Base-by-base conservation (phyloP, 1,140 invertebrate genomes). In the Andricus grossulariae region DNA sequence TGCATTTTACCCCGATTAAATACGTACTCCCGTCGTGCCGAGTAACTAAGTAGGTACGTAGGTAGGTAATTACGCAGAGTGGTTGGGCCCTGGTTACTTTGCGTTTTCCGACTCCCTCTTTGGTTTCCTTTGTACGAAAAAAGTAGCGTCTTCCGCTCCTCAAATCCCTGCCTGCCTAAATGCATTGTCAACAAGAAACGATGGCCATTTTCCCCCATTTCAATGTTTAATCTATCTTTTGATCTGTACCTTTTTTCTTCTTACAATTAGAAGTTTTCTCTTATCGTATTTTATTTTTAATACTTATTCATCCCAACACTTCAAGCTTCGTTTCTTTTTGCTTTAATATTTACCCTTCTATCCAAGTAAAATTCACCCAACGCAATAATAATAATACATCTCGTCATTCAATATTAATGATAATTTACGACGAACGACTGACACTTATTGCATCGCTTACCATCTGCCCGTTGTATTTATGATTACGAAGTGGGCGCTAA, bases 1-100 rank as follows among this genome's bases (percentile, higher is more conserved):
- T 85, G 83, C 84, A 84, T 80, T 85, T 85, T 85, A 84, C 77
- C 80, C 81, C 84, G 84, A 85, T 85, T 85, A 85, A 85, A 85
- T 85, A 83, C 25, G 77, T 83, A 84, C 81, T 82, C 81, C 79
- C 83, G 81, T 72, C 51, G 10, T 32, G 21, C 73, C 78, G 60
- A 76, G 78, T 80, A 81, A 82, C 73, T 85, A 66, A 66, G 60
- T 66, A 39, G 32, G 32, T 66, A 66, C 21, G 60, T 66, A 39
- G 19, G 52, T 54, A 19, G 79, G 84, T 85, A 85, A 85, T 85
- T 85, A 85, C 84, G 83, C 82, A 85, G 85, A 85, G 84, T 85
- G 84, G 84, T 84, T 79, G 83, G 81, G 84, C 75, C 80, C 81
- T 81, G 82, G 83, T 84, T 84, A 78, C 83, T 82, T 80, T 73